A percentile compares a stretch with the other conserved stretches of the same genome.
These are phyloP conservation scores for Sarcophaga peregrina DNA, from an alignment of 1,140 invertebrate species.

Conservation along the genomic window DNA sequence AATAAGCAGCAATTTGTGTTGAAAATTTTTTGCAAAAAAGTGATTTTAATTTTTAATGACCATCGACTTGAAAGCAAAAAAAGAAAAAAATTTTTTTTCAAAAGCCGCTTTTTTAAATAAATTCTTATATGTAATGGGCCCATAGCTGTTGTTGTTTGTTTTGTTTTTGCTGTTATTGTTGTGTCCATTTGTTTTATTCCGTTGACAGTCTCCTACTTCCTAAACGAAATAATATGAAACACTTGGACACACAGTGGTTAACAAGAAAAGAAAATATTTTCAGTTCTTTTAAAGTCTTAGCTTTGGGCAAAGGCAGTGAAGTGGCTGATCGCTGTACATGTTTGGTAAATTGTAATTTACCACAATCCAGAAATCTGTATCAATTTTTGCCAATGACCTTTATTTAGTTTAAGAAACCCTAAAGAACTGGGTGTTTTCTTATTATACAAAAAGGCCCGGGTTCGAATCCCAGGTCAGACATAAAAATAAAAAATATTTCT, in stretches of 20 bases:
- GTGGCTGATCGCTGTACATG: neutral
- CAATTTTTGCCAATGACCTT: too few relatives aligned
- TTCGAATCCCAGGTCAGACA: neutral
- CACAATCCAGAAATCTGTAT: too few relatives aligned
- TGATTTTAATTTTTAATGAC: conserved; percentile 46
- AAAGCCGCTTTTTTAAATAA: conserved; percentile 10
- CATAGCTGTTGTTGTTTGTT: neutral
- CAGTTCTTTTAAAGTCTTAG: too few relatives aligned
- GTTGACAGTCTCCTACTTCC: neutral
- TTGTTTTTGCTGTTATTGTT: conserved; percentile 4
- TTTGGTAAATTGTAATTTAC: neutral
- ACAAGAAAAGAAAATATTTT: neutral
- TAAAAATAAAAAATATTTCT: too few relatives aligned
- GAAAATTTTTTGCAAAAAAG: conserved; percentile 53
- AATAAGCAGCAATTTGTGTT: conserved; percentile 64
- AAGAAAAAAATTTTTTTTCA: conserved; percentile 1
- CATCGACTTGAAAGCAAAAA: conserved; percentile 43
- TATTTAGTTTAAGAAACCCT: too few relatives aligned
- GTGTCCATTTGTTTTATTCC: conserved; percentile 12
- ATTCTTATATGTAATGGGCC: neutral
- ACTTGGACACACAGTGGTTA: too few relatives aligned
- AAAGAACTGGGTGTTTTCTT: neutral
- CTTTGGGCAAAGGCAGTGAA: too few relatives aligned
- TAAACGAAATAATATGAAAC: neutral
- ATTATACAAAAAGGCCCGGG: neutral